phyloP scores from a whole-genome alignment of 2,888 invertebrate genomes.

The Zaprionus lineosus region DNA sequence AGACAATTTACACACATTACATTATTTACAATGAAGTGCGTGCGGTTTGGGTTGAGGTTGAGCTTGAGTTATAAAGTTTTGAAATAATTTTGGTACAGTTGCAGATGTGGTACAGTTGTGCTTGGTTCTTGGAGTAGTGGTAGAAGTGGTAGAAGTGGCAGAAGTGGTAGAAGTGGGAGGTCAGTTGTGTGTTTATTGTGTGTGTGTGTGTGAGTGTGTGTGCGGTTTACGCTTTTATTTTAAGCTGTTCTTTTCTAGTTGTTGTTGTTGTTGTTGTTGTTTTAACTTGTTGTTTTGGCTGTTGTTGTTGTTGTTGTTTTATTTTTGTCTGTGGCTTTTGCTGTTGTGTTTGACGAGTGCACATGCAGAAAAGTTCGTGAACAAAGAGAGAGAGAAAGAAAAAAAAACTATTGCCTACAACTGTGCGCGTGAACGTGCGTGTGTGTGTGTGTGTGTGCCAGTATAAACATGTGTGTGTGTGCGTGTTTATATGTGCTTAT shows the following conservation, averaged over 20 bases:
- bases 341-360: constrained; percentile 36
- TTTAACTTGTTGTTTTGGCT: constrained; percentile 7
- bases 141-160: no score
- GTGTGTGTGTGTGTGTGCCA: constrained; percentile 2
- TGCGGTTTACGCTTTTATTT: no score
- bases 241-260: constrained; percentile 4
- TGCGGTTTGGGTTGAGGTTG: constrained; percentile 20
- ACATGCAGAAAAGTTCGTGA: constrained; percentile 72
- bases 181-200: neutral
- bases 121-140: constrained; percentile 1
- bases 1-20: constrained; percentile 44
- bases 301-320: constrained; percentile 17
- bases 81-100: constrained; percentile 2
- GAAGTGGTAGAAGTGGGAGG: no score
- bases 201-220: no score
- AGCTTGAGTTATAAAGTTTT: constrained; percentile 7
- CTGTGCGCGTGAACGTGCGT: constrained; percentile 44
- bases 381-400: constrained; percentile 1
- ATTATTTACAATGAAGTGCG: constrained; percentile 70
- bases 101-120: constrained; percentile 1
- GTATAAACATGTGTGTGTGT: constrained; percentile 8
- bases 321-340: constrained; percentile 12
- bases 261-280: constrained; percentile 25
- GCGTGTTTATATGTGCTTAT: constrained; percentile 19
- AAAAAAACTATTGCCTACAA: constrained; percentile 49